Base-by-base conservation (phyloP, 1,140 invertebrate genomes). In the Lethocerus indicus region DNA sequence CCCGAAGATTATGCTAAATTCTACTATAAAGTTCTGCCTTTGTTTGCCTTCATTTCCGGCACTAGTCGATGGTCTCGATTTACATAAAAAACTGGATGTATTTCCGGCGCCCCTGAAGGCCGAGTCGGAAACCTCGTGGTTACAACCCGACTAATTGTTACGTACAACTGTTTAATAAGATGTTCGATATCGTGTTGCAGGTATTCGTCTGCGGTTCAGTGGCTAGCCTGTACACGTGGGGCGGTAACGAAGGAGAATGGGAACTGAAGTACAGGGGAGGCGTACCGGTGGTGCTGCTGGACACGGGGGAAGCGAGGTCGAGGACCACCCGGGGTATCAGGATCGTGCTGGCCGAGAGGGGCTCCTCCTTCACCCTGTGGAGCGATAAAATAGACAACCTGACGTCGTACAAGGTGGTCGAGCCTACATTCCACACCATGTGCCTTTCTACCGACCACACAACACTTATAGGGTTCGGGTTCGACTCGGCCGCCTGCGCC, bases 331-430 rank as follows among this genome's bases (percentile, higher is more conserved):
- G 83, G 23, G 73, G 75, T 24, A 78, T 90, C 4, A 78, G 81
- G 50, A 74, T 90, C 21, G 69, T 85, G 2, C 60, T 90, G 16
- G 84, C 85, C 1, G 87, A 90, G 64, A 72, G 82, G 41, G 85
- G 85, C 2, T 84, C 84, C 2, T 84, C 83, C 40, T 88, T 90
- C 61, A 76, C 79, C 24, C 63, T 90, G n/a, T 90, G 86, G 86
- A 71, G 72, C 47, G 86, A 90, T 62, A 76, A 76, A n/a, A 81
- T 90, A 54, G 84, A 78, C 56, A 76, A 78, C 56, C 59, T 78
- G n/a, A 73, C 75, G 0, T 69, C 73, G 40, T 78, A 78, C 64
- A 72, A 73, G 59, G 71, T 65, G 46, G 53, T 45, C 36, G 39
- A 37, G 9, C 67, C 70, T 14, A 77, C 76, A 21, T 89, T 87